Percentiles rank a stretch among this genome's conserved stretches.
Evolutionary conservation across 1,140 invertebrate genomes (phyloP).

Genomic region (Sitodiplosis mosellana): DNA sequence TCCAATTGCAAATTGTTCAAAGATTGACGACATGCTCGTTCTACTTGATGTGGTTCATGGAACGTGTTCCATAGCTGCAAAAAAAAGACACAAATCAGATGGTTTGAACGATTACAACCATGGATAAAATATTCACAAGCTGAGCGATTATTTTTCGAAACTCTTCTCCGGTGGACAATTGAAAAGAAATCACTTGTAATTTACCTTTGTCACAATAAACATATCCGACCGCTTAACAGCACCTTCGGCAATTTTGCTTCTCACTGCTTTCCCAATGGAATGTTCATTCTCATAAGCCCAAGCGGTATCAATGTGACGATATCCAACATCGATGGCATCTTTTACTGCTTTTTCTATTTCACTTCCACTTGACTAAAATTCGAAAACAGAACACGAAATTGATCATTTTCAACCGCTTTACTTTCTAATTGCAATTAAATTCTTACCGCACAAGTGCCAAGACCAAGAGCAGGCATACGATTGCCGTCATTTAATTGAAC

Average conservation of each 20-base stretch:
- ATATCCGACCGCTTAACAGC: slow-evolving; percentile 43
- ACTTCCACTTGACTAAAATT: slow-evolving; percentile 26
- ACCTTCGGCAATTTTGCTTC: slow-evolving; percentile 39
- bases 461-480: slow-evolving; percentile 38
- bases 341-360: slow-evolving; percentile 34
- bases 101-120: too few relatives aligned
- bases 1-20: slow-evolving; percentile 46
- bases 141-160: too few relatives aligned
- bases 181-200: slow-evolving; percentile 8
- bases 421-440: slow-evolving; percentile 9
- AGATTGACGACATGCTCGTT: slow-evolving; percentile 37
- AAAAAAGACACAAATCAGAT: slow-evolving; percentile 5
- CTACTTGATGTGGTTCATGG: slow-evolving; percentile 40
- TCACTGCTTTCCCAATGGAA: slow-evolving; percentile 37
- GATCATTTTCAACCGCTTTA: slow-evolving; percentile 10
- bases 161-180: too few relatives aligned
- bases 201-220: slow-evolving; percentile 43
- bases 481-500: slow-evolving; percentile 22
- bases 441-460: slow-evolving; percentile 45
- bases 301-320: slow-evolving; percentile 51
- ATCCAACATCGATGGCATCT: slow-evolving; percentile 39
- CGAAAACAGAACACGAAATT: too few relatives aligned
- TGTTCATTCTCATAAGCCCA: slow-evolving; percentile 41
- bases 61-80: slow-evolving; percentile 48
- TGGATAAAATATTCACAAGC: too few relatives aligned